These are phyloP conservation scores for Ophiodon elongatus DNA, from an alignment of 2,113 vertebrate species.

Conservation along the genomic window DNA sequence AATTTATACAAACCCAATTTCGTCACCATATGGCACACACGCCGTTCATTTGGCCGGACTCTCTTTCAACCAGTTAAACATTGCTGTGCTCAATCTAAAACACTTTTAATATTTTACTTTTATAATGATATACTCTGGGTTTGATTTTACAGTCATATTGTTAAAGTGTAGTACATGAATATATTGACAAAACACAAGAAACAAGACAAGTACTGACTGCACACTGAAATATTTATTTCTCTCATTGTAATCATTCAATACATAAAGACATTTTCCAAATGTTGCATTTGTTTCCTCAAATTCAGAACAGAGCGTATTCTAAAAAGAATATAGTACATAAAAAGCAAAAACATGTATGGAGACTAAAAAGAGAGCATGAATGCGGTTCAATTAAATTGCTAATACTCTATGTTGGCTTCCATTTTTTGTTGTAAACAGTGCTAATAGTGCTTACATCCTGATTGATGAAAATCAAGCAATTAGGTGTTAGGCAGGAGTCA, in stretches of 20 bases:
- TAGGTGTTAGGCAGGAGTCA: background rate
- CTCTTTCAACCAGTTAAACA: background rate
- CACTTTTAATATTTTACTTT: background rate
- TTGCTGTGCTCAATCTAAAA: background rate
- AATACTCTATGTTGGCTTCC: background rate
- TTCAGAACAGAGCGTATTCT: background rate
- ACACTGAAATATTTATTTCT: background rate
- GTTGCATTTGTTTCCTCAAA: background rate
- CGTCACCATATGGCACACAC: background rate
- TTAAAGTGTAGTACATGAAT: background rate
- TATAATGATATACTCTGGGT: background rate
- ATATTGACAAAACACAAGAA: background rate
- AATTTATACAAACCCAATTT: background rate
- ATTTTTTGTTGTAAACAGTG: background rate
- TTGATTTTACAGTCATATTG: background rate
- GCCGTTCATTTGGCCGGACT: background rate
- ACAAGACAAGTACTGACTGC: background rate
- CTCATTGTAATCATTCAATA: background rate
- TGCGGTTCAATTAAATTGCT: background rate
- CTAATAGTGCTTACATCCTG: background rate
- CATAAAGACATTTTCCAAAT: background rate
- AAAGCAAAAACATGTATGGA: background rate
- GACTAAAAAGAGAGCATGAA: background rate
- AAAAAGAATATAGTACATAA: background rate
- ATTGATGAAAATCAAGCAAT: background rate